These are phyloP conservation scores for Macrostomum cliftonense DNA, from an alignment of 2,888 invertebrate genomes.

Conservation along the genomic window DNA sequence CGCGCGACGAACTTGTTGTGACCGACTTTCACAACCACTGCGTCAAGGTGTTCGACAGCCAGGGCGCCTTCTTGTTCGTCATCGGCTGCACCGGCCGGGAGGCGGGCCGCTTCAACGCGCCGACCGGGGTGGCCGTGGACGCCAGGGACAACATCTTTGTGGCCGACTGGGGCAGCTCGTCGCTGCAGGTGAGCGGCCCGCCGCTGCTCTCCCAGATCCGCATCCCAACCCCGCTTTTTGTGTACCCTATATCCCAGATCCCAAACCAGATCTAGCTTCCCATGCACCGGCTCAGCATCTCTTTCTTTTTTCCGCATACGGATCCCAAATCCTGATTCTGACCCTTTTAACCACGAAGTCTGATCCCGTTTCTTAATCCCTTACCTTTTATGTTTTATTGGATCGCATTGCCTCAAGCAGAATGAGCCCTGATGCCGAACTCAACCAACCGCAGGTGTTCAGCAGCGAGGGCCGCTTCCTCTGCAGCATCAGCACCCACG, in stretches of 20 bases:
- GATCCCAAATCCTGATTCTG: too few species aligned
- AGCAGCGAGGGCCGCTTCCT: slow-evolving; percentile 42
- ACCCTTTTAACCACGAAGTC: too few species aligned
- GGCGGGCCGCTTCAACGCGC: slow-evolving; percentile 23
- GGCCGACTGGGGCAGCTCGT: slow-evolving; percentile 39
- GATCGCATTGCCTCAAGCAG: too few species aligned
- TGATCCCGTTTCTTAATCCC: slow-evolving; percentile 2
- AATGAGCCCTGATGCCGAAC: too few species aligned
- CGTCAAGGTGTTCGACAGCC: slow-evolving; percentile 13
- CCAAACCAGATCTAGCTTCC: too few species aligned
- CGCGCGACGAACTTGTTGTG: slow-evolving; percentile 14
- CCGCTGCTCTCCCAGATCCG: too few species aligned
- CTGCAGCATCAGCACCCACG: slow-evolving; percentile 40
- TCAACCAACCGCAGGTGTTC: slow-evolving; percentile 39
- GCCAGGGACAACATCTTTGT: slow-evolving; percentile 16
- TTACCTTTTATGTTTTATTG: too few species aligned
- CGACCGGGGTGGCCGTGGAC: slow-evolving; percentile 12
- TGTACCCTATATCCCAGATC: too few species aligned
- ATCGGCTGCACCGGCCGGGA: slow-evolving; percentile 15
- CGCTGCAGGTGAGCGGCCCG: slow-evolving; percentile 43
- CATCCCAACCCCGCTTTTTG: too few species aligned
- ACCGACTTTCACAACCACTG: slow-evolving; percentile 13
- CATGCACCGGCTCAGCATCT: too few species aligned
- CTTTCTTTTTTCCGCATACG: too few species aligned
- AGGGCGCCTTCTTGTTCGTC: slow-evolving; percentile 8